A percentile compares a stretch with the other conserved stretches of the same genome.
Evolutionary conservation across 2,113 vertebrate genomes (phyloP).

Genomic region (Dipodomys stephensi): DNA sequence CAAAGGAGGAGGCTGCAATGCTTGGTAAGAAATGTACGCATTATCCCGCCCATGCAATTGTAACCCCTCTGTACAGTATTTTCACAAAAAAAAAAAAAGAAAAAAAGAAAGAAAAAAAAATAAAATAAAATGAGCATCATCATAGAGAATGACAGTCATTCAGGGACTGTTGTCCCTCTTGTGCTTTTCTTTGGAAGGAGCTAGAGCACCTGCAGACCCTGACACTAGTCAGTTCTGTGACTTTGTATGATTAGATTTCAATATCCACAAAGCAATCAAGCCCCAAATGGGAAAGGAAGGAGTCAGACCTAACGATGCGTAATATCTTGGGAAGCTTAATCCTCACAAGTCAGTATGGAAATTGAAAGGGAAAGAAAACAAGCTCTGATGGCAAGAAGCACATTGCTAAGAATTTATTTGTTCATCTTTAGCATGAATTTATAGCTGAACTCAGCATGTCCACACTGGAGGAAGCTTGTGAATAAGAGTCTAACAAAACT

Average conservation of each 20-base stretch:
- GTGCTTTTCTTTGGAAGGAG: background rate
- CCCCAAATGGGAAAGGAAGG: background rate
- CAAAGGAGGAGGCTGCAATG: too few relatives aligned
- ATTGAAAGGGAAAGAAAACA: background rate
- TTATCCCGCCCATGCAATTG: too few relatives aligned
- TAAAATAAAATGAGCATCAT: background rate
- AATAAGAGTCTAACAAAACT: background rate
- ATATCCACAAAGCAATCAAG: background rate
- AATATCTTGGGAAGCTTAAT: background rate
- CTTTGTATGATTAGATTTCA: constrained; percentile 7
- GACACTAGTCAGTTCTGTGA: background rate
- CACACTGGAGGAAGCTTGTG: background rate
- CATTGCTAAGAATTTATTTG: background rate
- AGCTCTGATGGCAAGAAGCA: background rate
- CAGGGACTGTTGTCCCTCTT: background rate
- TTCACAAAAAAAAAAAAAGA: too few relatives aligned
- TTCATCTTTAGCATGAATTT: background rate
- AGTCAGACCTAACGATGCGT: background rate
- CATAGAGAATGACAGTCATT: background rate
- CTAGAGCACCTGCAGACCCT: background rate
- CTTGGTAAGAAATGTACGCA: too few relatives aligned
- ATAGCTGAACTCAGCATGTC: background rate
- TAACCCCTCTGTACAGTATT: too few relatives aligned
- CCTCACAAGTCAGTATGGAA: background rate
- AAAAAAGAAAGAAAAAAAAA: too few relatives aligned